Base-by-base conservation (phyloP, 2,797 vertebrate species). In the Babyrousa celebensis region DNA sequence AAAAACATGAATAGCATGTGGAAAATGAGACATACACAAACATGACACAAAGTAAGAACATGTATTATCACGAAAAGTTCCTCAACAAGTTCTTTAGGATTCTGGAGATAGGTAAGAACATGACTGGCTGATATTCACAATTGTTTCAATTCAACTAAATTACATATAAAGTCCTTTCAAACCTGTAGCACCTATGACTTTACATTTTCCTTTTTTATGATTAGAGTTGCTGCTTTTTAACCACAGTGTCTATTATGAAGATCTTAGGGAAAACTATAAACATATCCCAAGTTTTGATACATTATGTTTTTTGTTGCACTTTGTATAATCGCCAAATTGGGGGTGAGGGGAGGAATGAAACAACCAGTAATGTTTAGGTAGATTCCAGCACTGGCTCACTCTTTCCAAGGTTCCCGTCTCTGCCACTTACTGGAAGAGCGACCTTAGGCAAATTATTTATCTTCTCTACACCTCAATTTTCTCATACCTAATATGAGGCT, bases 221-320 rank as follows among this genome's bases (percentile, higher is more conserved):
- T 17, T 23, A 27, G 2, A 75, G 12, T 84, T 58, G 62, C 48
- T 65, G 10, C 1, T 78, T 72, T 78, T 65, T 20, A 88, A 36
- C 29, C 3, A 79, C 21, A 67, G 11, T 58, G n/a, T 72, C 6
- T 71, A 80, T 93, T 56, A 71, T 84, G 70, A 89, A n/a, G 3
- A 85, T 18, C 4, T 85, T 62, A 89, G 32, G 27, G 32, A 85
- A 96, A 87, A 27, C 17, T 71, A 72, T 21, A 93, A 65, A 77
- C 0, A 15, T 18, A 29, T n/a, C n/a, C 16, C 21, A 85, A 36
- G 52, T 72, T 84, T 74, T 85, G 29, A 67, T n/a, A 82, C 54
- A 18, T 25, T 36, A 67, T 65, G 2, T 68, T 72, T 23, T 89
- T 85, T 68, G 56, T 2, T 87, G 7, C 5, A 79, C 60, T 78